Percentiles rank a stretch among this genome's conserved stretches.
phyloP scores from a whole-genome alignment of 2,888 invertebrate species.

The Perizoma flavofasciatum region DNA sequence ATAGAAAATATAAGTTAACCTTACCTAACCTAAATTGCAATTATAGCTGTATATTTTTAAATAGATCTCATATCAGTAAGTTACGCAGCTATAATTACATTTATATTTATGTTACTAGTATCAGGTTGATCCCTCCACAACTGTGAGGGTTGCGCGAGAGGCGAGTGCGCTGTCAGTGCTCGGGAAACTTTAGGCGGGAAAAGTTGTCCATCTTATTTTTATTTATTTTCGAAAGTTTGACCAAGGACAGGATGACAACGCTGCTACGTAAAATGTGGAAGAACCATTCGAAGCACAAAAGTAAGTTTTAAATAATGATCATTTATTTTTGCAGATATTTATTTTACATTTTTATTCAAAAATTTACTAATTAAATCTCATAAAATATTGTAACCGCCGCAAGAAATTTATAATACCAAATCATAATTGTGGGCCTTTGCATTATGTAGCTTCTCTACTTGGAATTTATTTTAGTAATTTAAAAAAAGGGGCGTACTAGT shows the following conservation, averaged over 20 bases:
- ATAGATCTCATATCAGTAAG: too few species aligned
- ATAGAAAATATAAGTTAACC: too few species aligned
- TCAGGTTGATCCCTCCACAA: slow-evolving; percentile 40
- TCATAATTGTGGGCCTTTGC: too few species aligned
- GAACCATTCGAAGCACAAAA: slow-evolving; percentile 87
- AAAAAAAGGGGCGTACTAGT: too few species aligned
- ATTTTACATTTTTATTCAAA: neutral
- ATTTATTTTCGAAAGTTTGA: slow-evolving; percentile 22
- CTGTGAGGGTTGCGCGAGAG: slow-evolving; percentile 51
- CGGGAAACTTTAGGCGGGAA: slow-evolving; percentile 58
- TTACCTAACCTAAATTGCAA: too few species aligned
- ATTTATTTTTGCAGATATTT: slow-evolving; percentile 8
- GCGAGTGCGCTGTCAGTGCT: slow-evolving; percentile 52
- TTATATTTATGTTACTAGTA: neutral
- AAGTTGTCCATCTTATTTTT: slow-evolving; percentile 47
- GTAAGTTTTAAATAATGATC: slow-evolving; percentile 72
- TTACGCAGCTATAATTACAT: neutral
- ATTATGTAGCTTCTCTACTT: too few species aligned
- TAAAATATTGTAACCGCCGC: too few species aligned
- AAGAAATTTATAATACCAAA: too few species aligned
- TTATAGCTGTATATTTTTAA: too few species aligned
- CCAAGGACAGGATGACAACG: slow-evolving; percentile 73
- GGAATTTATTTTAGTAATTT: too few species aligned
- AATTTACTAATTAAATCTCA: too few species aligned
- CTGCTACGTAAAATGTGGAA: slow-evolving; percentile 87